Percentiles rank a stretch among this genome's conserved stretches.
Evolutionary conservation across 2,113 vertebrate species (phyloP).

Genomic region (Paracyprichromis sp.): DNA sequence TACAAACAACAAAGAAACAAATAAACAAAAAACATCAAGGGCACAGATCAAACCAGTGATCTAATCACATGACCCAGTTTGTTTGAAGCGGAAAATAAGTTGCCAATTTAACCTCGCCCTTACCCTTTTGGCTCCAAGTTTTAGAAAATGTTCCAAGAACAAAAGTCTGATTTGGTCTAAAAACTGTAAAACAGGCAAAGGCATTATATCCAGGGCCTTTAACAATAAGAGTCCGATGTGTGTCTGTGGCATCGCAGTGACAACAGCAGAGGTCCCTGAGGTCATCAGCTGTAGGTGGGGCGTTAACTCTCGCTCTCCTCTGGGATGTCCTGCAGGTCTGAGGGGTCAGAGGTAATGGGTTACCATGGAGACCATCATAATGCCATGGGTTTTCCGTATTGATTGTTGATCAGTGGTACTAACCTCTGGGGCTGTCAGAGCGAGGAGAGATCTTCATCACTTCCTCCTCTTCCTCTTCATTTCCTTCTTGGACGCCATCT

Average conservation of each 20-base stretch:
- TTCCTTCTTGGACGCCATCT: slow-evolving; percentile 70
- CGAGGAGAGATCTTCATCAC: slow-evolving; percentile 44
- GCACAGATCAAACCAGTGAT: neutral
- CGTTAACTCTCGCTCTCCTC: slow-evolving; percentile 80
- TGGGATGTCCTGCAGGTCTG: slow-evolving; percentile 91
- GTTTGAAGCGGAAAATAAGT: neutral
- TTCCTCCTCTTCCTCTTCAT: slow-evolving; percentile 65
- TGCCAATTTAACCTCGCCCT: neutral
- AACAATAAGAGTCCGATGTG: neutral
- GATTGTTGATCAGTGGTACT: neutral
- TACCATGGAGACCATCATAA: neutral
- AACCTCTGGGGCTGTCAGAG: slow-evolving; percentile 75
- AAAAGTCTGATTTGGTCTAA: neutral
- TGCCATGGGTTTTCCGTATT: neutral
- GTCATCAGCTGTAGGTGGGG: slow-evolving; percentile 18
- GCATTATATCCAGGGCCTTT: neutral
- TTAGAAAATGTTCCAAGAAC: neutral
- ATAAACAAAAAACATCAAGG: neutral
- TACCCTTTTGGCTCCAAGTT: neutral
- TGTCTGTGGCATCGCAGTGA: neutral
- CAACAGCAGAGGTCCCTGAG: neutral
- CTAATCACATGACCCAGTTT: neutral
- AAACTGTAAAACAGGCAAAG: neutral
- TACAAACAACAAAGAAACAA: neutral
- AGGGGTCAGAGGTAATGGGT: slow-evolving; percentile 2